Evolutionary conservation across 2,797 vertebrate species (phyloP), one percentile per base, ranked within the genome.

Genomic region (Pseudopleuronectes americanus): DNA sequence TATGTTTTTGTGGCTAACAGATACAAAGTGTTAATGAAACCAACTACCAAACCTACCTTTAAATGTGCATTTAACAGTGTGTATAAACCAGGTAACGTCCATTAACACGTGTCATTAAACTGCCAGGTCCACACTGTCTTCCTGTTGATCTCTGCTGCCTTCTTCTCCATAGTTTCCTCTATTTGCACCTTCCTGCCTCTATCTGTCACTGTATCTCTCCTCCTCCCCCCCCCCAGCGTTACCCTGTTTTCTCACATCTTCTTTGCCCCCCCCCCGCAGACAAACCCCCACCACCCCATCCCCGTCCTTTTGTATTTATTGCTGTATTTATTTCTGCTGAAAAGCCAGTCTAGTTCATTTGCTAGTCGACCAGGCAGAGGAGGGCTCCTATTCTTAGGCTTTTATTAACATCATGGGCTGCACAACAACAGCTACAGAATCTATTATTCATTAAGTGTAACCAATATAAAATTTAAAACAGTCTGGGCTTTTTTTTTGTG

Each of bases 401-500:
- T 92, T 94, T 96, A 96, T 96, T 96, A 95, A 96, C 95, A 95
- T 94, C 94, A 94, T 87, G 95, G 96, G 93, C 87, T 91, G 93
- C 93, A 94, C 94, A 96, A 96, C 96, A 96, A 96, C 96, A 96
- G 96, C 95, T 93, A 91, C 93, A 93, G 92, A 96, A 98, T 98
- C 96, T 97, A 98, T 99, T 97, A 99, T 99, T 99, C 97, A 98
- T 97, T 97, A 97, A 97, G 95, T 97, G 95, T 96, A 96, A 97
- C 96, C 96, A 96, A 97, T 97, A 97, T 99, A 96, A 97, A 96
- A 98, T 99, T 97, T 98, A 98, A 99, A 98, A 98, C 96, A 96
- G 96, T 95, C 94, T 94, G 77, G 81, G 91, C 86, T 89, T 92
- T 92, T 93, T 90, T 92, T 31, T 91, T 94, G 95, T 96, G 94